A percentile compares a stretch with the other conserved stretches of the same genome.
Evolutionary conservation across 2,113 vertebrate genomes (phyloP).

Genomic region (Plestiodon gilberti): DNA sequence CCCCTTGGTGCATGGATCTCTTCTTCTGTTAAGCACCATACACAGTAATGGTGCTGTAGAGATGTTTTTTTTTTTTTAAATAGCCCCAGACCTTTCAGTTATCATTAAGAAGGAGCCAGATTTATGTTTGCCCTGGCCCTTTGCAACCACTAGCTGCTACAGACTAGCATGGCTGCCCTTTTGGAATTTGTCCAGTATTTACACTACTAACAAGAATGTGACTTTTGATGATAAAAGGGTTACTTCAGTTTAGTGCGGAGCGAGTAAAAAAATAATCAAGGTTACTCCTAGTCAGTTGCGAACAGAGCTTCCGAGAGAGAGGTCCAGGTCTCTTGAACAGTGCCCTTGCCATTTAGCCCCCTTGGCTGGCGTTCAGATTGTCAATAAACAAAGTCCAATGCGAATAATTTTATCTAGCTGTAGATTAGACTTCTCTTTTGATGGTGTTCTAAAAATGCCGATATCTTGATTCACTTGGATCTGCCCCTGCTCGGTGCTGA

Average conservation of each 20-base stretch:
- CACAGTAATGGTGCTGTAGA: no score
- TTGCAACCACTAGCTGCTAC: background rate
- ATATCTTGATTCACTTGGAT: slow-evolving; percentile 34
- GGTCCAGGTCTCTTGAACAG: background rate
- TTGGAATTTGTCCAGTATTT: background rate
- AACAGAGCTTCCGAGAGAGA: background rate
- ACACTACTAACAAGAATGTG: background rate
- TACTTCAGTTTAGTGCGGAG: background rate
- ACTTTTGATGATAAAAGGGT: background rate
- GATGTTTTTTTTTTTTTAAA: background rate
- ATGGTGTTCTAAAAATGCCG: slow-evolving; percentile 18
- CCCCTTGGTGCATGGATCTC: no score
- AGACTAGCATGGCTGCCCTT: background rate
- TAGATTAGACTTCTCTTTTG: slow-evolving; percentile 40
- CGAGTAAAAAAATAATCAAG: background rate
- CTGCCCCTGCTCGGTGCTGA: background rate
- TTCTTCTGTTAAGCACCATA: no score
- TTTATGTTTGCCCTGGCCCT: background rate
- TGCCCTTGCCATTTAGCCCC: slow-evolving; percentile 29
- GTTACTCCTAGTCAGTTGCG: background rate
- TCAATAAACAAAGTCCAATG: background rate
- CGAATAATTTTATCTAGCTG: slow-evolving; percentile 31
- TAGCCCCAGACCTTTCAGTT: background rate
- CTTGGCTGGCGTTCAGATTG: slow-evolving; percentile 26
- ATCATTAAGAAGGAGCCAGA: background rate